Percentiles rank a stretch among this genome's conserved stretches.
Evolutionary conservation across 1,140 invertebrate genomes (phyloP).

Genomic region (Mizuhopecten yessoensis): DNA sequence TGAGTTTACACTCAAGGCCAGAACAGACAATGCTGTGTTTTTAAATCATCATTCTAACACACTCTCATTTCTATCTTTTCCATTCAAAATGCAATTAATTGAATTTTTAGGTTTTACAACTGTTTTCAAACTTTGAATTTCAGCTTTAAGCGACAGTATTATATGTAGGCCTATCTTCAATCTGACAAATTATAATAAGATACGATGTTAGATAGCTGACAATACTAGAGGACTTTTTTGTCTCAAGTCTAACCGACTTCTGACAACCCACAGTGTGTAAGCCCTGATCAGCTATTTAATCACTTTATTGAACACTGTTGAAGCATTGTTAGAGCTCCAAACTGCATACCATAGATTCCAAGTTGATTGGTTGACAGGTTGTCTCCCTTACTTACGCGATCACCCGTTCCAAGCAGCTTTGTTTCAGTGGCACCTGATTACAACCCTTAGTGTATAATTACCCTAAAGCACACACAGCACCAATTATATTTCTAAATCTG

Average conservation of each 20-base stretch:
- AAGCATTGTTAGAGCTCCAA: conserved; percentile 8
- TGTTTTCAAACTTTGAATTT: too few species aligned
- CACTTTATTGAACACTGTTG: background rate
- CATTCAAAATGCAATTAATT: background rate
- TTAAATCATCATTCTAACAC: background rate
- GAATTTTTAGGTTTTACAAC: background rate
- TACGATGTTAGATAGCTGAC: too few species aligned
- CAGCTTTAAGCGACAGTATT: too few species aligned
- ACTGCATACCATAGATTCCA: background rate
- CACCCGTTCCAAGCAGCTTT: background rate
- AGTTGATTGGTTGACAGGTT: background rate
- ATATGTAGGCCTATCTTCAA: too few species aligned
- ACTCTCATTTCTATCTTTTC: background rate
- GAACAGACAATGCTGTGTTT: background rate
- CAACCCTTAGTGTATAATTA: conserved; percentile 9
- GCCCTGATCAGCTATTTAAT: background rate
- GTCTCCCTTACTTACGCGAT: background rate
- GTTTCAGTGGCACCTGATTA: conserved; percentile 32
- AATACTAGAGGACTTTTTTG: too few species aligned
- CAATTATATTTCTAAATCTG: conserved; percentile 39
- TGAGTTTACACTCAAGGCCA: background rate
- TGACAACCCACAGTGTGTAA: background rate
- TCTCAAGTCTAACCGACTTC: too few species aligned
- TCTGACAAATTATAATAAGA: too few species aligned
- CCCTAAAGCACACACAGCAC: background rate